Evolutionary conservation across 35 echinoderm and acorn worm genomes (phyloP).

Genomic region (Ptychodera flava): DNA sequence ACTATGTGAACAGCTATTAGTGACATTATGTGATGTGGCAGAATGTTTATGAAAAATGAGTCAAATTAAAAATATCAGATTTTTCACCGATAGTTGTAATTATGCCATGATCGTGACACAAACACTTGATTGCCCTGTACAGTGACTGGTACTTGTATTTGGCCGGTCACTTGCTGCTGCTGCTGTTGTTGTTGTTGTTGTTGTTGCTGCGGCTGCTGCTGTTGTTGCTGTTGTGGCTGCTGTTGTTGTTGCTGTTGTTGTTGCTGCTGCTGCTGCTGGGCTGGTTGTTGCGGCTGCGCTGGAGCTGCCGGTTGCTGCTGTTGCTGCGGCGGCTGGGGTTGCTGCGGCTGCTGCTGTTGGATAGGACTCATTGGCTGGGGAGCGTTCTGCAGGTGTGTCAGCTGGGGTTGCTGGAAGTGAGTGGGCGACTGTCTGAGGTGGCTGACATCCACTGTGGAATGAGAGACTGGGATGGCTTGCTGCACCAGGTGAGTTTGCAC

Average conservation of each 20-base stretch:
- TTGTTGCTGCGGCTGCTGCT: too few species aligned
- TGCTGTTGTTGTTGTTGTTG: too few species aligned
- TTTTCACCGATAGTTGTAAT: neutral
- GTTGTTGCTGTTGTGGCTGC: constrained; percentile 39
- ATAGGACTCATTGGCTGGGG: neutral
- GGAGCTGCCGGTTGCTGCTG: neutral
- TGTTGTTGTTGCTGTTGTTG: constrained; percentile 13
- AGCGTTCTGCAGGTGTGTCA: neutral
- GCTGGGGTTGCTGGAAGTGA: neutral
- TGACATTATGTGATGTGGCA: too few species aligned
- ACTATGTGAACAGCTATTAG: too few species aligned
- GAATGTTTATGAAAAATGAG: too few species aligned
- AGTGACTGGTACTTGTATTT: constrained; percentile 10
- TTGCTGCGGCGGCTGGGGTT: neutral
- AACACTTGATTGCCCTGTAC: neutral
- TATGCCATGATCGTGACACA: neutral
- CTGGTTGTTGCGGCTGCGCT: neutral
- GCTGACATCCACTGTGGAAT: neutral
- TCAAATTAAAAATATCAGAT: too few species aligned
- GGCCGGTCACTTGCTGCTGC: too few species aligned
- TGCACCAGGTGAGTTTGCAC: neutral
- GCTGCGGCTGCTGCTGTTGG: neutral
- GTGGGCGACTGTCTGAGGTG: neutral
- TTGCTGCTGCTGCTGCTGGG: neutral
- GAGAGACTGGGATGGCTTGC: neutral